Conservation (phyloP, 2,113 vertebrate genomes). For the Phainopepla nitens region DNA sequence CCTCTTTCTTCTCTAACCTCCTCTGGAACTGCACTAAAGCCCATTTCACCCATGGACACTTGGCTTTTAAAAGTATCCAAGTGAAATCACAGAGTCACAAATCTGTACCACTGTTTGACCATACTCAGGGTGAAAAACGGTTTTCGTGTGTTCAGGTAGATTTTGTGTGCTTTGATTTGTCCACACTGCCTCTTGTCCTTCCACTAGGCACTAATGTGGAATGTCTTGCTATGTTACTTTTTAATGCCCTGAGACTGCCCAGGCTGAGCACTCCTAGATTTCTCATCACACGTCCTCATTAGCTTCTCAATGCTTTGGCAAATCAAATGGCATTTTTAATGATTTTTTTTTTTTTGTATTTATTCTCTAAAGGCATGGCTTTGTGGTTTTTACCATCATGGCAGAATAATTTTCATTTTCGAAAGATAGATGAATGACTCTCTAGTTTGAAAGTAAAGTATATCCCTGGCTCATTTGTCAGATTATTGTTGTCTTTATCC, state of each 20-base stretch:
- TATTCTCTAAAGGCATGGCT: background rate
- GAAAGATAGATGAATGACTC: background rate
- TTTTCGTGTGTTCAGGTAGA: background rate
- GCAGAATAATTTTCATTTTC: background rate
- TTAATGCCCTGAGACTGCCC: background rate
- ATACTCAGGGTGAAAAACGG: background rate
- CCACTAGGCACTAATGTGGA: too few species aligned
- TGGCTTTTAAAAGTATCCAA: background rate
- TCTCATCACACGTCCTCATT: rapidly evolving
- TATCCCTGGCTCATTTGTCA: background rate
- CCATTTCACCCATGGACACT: background rate
- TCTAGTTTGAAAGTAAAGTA: background rate
- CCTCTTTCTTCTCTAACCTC: background rate
- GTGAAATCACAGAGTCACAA: background rate
- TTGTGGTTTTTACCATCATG: background rate
- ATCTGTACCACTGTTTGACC: background rate
- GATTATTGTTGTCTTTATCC: background rate
- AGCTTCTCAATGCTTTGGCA: background rate
- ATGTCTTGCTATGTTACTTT: background rate
- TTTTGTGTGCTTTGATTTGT: background rate
- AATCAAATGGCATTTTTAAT: background rate
- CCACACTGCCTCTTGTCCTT: background rate
- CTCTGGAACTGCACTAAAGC: background rate
- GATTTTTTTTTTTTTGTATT: background rate
- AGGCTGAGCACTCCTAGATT: background rate